A percentile compares a stretch with the other conserved stretches of the same genome.
These are phyloP conservation scores for Aproaerema taeniolella DNA, from an alignment of 2,888 invertebrate species.

Conservation along the genomic window DNA sequence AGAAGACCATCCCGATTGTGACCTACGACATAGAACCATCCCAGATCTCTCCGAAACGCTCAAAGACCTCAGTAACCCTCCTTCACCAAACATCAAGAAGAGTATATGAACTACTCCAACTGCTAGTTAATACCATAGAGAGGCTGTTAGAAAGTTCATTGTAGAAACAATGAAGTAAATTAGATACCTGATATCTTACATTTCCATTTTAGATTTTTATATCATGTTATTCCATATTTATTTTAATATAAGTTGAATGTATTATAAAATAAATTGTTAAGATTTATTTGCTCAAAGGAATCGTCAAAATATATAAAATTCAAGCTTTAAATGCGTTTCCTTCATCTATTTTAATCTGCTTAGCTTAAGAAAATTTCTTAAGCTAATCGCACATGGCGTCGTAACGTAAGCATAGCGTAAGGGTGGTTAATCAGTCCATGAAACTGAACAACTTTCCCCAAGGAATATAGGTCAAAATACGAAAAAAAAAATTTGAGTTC, in stretches of 20 bases:
- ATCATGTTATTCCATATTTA: slow-evolving; percentile 71
- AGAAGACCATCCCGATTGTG: slow-evolving; percentile 52
- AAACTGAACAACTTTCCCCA: too few relatives aligned
- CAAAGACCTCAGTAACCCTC: slow-evolving; percentile 50
- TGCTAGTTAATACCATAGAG: slow-evolving; percentile 32
- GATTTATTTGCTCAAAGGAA: slow-evolving; percentile 71
- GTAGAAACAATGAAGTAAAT: slow-evolving; percentile 43
- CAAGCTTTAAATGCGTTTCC: slow-evolving; percentile 16
- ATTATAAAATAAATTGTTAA: slow-evolving; percentile 57
- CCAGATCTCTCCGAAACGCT: slow-evolving; percentile 36
- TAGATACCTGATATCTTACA: slow-evolving; percentile 70
- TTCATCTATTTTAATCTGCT: slow-evolving; percentile 66
- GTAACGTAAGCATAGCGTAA: too few relatives aligned
- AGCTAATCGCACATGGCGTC: too few relatives aligned
- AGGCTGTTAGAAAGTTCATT: slow-evolving; percentile 51
- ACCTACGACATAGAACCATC: slow-evolving; percentile 41
- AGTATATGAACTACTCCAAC: slow-evolving; percentile 39
- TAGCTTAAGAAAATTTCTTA: slow-evolving; percentile 71
- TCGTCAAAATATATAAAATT: slow-evolving; percentile 52
- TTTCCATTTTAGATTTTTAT: slow-evolving; percentile 74
- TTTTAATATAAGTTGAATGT: slow-evolving; percentile 63
- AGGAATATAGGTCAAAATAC: too few relatives aligned
- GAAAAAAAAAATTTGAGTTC: too few relatives aligned
- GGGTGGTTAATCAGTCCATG: too few relatives aligned
- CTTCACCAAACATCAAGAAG: slow-evolving; percentile 55